These are phyloP conservation scores for Steinernema scapterisci DNA, from an alignment of 2,888 invertebrate species.

Conservation along the genomic window DNA sequence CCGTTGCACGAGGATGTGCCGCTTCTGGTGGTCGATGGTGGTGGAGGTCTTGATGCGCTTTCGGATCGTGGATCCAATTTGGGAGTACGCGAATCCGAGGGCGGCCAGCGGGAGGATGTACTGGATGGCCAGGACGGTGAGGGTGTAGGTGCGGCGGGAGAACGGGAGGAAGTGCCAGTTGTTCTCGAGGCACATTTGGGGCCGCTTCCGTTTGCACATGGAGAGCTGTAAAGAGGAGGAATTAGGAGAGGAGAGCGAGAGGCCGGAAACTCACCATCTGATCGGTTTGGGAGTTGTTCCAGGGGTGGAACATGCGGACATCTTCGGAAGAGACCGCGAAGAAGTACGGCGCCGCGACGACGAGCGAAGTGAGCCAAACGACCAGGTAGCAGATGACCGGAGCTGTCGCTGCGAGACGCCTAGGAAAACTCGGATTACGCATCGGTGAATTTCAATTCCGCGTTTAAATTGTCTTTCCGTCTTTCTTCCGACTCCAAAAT, in stretches of 20 bases:
- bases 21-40: constrained; percentile 45
- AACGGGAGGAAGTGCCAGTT: constrained; percentile 57
- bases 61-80: constrained; percentile 65
- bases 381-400: constrained; percentile 59
- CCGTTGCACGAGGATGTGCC: constrained; percentile 42
- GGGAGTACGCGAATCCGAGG: constrained; percentile 60
- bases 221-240: constrained; percentile 40
- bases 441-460: neutral
- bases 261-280: neutral
- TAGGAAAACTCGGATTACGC: constrained; percentile 23
- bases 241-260: neutral
- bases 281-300: constrained; percentile 44
- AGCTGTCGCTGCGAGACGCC: constrained; percentile 62
- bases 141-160: constrained; percentile 56
- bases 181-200: constrained; percentile 55
- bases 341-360: constrained; percentile 63
- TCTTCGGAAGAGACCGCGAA: constrained; percentile 59
- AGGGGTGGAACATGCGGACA: constrained; percentile 57
- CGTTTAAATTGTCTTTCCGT: too few relatives aligned
- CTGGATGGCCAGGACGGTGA: constrained; percentile 56
- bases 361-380: constrained; percentile 63
- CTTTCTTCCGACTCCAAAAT: too few relatives aligned
- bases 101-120: constrained; percentile 60
- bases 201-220: constrained; percentile 45
- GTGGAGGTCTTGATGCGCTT: constrained; percentile 49